These are phyloP conservation scores for Rhingia campestris DNA, from an alignment of 2,888 invertebrate genomes.

Conservation along the genomic window DNA sequence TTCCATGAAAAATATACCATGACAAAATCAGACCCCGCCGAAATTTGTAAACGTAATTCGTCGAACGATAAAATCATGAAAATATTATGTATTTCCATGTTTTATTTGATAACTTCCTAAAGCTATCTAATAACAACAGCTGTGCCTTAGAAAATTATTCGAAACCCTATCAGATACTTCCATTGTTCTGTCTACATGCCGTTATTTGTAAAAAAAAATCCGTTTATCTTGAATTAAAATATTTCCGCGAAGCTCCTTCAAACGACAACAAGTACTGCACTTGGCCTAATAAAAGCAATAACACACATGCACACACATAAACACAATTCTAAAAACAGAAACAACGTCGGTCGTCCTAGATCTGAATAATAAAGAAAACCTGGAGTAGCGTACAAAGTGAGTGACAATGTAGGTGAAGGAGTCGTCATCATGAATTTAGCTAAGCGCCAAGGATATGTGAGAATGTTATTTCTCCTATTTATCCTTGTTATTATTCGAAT, in stretches of 20 bases:
- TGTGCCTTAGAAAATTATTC: too few species aligned
- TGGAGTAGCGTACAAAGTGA: slow-evolving; percentile 2
- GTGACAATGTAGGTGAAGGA: slow-evolving; percentile 49
- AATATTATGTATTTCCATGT: too few species aligned
- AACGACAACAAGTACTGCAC: slow-evolving; percentile 32
- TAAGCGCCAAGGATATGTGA: slow-evolving; percentile 31
- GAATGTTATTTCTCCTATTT: slow-evolving; percentile 29
- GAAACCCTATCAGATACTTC: too few species aligned
- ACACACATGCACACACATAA: not conserved
- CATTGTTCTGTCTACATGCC: too few species aligned
- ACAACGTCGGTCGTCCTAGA: slow-evolving; percentile 12
- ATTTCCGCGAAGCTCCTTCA: slow-evolving; percentile 18
- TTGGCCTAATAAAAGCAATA: slow-evolving; percentile 19
- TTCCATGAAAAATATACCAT: too few species aligned
- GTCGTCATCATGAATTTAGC: slow-evolving; percentile 22
- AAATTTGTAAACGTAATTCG: too few species aligned
- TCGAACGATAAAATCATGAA: too few species aligned
- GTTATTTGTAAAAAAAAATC: not conserved
- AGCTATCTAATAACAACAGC: too few species aligned
- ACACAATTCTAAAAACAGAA: too few species aligned
- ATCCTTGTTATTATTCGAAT: slow-evolving; percentile 55
- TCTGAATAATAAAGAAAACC: slow-evolving; percentile 7
- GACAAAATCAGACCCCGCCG: too few species aligned
- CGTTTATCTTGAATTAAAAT: slow-evolving; percentile 17
- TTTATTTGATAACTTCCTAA: too few species aligned